phyloP scores from a whole-genome alignment of 2,888 invertebrate species.

The Nebria salina region DNA sequence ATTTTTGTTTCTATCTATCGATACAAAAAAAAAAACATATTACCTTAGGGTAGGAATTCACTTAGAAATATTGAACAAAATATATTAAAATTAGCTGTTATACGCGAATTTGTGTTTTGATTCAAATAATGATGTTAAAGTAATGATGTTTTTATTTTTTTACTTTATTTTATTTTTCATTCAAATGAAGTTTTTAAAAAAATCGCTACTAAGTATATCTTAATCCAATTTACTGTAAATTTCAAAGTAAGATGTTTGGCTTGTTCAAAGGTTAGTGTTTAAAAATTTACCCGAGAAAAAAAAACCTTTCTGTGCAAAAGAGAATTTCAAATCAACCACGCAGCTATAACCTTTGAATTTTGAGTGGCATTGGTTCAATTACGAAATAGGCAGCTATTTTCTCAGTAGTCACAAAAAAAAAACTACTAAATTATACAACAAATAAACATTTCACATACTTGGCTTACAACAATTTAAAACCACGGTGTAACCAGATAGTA shows the following conservation, averaged over 20 bases:
- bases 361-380: neutral
- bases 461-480: no score
- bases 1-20: neutral
- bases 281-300: neutral
- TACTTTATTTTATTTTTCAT: neutral
- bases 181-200: neutral
- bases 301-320: neutral
- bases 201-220: neutral
- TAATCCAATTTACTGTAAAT: neutral
- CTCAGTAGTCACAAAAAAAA: neutral
- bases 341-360: neutral
- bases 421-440: no score
- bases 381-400: neutral
- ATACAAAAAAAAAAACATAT: neutral
- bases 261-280: neutral
- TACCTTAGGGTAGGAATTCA: neutral
- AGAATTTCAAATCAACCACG: neutral
- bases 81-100: neutral
- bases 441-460: no score
- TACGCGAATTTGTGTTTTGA: no score
- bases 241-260: neutral
- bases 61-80: neutral
- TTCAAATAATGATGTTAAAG: no score
- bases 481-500: no score
- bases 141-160: no score